phyloP scores from a whole-genome alignment of 1,140 invertebrate genomes.

The Tetraneura akinire region DNA sequence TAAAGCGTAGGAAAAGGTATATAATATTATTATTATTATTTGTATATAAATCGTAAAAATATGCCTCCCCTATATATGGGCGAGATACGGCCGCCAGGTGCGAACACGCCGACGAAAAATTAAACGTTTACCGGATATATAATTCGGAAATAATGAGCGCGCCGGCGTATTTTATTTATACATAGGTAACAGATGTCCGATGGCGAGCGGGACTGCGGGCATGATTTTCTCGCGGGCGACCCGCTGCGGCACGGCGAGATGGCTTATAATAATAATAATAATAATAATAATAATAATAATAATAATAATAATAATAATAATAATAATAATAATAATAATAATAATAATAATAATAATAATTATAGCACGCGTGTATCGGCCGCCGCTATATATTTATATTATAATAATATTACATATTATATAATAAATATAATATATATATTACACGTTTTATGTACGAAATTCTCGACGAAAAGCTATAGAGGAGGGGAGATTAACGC shows the following conservation, averaged over 20 bases:
- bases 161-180: slow-evolving; percentile 26
- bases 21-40: too few relatives aligned
- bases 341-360: too few relatives aligned
- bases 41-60: too few relatives aligned
- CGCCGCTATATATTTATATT: neutral
- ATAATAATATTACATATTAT: neutral
- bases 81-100: neutral
- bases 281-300: too few relatives aligned
- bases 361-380: neutral
- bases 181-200: slow-evolving; percentile 35
- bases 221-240: too few relatives aligned
- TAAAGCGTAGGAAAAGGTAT: too few relatives aligned
- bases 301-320: too few relatives aligned
- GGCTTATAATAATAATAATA: too few relatives aligned
- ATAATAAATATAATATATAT: too few relatives aligned
- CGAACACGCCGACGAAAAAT: slow-evolving; percentile 16
- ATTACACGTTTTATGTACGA: neutral
- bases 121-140: slow-evolving; percentile 21
- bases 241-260: too few relatives aligned
- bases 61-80: too few relatives aligned
- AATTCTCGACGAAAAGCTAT: neutral
- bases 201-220: neutral
- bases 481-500: neutral
- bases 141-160: slow-evolving; percentile 37
- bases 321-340: too few relatives aligned